Conservation (phyloP, 2,888 invertebrate genomes). For the Lithodes maja region DNA sequence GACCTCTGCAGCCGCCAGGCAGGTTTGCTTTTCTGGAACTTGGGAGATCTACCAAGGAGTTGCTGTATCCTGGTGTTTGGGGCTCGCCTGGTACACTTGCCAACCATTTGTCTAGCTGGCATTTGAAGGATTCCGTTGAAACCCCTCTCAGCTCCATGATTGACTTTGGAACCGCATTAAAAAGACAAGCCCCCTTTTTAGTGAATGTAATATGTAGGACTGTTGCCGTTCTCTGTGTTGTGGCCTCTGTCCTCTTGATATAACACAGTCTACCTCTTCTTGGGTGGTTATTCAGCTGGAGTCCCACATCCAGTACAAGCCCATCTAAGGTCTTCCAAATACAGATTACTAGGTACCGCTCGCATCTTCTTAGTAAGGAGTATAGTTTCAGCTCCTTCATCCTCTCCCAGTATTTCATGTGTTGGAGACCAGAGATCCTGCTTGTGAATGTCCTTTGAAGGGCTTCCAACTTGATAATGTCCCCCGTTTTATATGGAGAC, state of each 20-base stretch:
- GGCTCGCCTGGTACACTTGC: neutral
- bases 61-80: neutral
- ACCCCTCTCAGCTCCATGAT: slow-evolving; percentile 16
- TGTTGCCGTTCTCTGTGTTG: neutral
- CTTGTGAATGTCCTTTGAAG: slow-evolving; percentile 15
- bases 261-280: neutral
- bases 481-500: neutral
- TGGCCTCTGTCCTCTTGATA: slow-evolving; percentile 18
- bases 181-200: neutral
- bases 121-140: neutral
- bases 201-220: neutral
- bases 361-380: slow-evolving; percentile 7
- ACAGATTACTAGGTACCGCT: slow-evolving; percentile 13
- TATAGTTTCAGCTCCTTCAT: slow-evolving; percentile 12
- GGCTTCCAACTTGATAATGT: too few species aligned
- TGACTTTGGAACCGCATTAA: slow-evolving; percentile 20
- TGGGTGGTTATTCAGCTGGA: neutral
- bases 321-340: slow-evolving; percentile 30
- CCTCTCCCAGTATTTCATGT: slow-evolving; percentile 16
- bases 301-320: slow-evolving; percentile 12
- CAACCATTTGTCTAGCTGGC: slow-evolving; percentile 7
- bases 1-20: neutral
- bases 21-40: neutral
- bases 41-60: neutral
- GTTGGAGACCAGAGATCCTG: neutral